phyloP scores from a whole-genome alignment of 92 coral and sea anemone genomes.

The Heliopora coerulea region DNA sequence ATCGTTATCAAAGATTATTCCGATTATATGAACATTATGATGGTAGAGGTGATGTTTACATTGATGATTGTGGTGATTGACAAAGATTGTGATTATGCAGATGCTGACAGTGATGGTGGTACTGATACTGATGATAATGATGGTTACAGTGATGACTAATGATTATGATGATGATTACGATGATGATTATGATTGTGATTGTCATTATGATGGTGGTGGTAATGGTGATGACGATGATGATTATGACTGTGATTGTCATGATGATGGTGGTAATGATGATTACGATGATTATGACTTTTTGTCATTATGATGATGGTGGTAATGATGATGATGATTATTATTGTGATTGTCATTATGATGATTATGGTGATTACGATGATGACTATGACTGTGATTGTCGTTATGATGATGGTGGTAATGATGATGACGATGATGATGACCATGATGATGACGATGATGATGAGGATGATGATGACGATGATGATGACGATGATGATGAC shows the following conservation, averaged over 20 bases:
- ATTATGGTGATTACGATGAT: neutral
- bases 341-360: neutral
- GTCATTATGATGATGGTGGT: too few relatives aligned
- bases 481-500: neutral
- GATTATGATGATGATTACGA: neutral
- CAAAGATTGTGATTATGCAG: too few relatives aligned
- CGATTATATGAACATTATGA: too few relatives aligned
- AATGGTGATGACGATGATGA: neutral
- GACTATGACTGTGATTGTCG: neutral
- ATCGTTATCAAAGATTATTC: too few relatives aligned
- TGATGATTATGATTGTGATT: neutral
- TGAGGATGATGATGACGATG: neutral
- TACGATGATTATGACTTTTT: neutral
- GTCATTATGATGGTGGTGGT: neutral
- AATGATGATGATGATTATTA: neutral
- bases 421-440: neutral
- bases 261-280: neutral
- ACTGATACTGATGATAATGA: too few relatives aligned
- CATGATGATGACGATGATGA: neutral
- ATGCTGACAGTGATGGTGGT: too few relatives aligned
- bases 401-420: neutral
- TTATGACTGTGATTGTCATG: neutral
- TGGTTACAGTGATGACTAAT: neutral
- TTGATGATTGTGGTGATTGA: too few relatives aligned
- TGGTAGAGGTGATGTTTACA: too few relatives aligned